Evolutionary conservation across 2,113 vertebrate species (phyloP).

Genomic region (Accipiter virgatus): DNA sequence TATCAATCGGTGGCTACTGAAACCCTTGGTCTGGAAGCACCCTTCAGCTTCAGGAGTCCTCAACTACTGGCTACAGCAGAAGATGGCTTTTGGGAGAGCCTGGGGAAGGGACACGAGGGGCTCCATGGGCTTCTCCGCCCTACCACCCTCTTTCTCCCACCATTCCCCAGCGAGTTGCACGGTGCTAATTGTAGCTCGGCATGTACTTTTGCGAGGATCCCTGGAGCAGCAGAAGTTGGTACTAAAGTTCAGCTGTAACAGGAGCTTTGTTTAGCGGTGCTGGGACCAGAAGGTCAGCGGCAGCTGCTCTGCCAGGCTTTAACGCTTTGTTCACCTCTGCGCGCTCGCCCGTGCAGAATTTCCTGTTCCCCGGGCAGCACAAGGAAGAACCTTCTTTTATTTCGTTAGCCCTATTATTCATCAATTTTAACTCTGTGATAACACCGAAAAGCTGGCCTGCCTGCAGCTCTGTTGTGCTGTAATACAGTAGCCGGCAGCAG

Average conservation of each 20-base stretch:
- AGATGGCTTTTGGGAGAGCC: background rate
- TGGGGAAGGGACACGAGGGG: fast-evolving
- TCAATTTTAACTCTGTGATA: background rate
- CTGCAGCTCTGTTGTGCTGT: background rate
- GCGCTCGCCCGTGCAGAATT: background rate
- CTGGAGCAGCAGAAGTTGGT: constrained; percentile 55
- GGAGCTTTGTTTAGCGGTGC: constrained; percentile 61
- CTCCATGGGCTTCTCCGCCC: fast-evolving
- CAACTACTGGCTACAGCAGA: background rate
- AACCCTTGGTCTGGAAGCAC: background rate
- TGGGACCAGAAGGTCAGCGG: constrained; percentile 64
- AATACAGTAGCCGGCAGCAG: background rate
- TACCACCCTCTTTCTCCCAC: background rate
- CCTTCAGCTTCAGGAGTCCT: background rate
- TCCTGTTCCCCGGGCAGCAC: background rate
- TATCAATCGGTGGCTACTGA: background rate
- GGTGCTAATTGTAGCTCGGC: fast-evolving
- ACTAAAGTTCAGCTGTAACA: constrained; percentile 71
- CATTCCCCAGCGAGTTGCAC: fast-evolving
- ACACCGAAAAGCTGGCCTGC: background rate
- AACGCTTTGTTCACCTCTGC: constrained; percentile 61
- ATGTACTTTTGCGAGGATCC: constrained; percentile 64
- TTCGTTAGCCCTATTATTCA: background rate
- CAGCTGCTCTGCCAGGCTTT: constrained; percentile 65
- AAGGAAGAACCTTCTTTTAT: background rate